phyloP scores from a whole-genome alignment of 2,113 vertebrate species.

The Pholis gunnellus region DNA sequence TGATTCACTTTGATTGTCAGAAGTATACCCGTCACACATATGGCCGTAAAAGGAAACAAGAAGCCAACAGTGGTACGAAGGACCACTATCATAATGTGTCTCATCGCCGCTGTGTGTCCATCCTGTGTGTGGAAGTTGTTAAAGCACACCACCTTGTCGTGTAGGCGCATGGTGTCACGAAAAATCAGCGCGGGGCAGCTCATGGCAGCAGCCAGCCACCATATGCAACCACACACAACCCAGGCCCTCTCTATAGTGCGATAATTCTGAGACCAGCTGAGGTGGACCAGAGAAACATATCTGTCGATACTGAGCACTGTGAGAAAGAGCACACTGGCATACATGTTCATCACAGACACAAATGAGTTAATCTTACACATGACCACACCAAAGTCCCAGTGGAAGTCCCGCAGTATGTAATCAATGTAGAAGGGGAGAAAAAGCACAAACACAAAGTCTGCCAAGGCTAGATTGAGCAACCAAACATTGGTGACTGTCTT shows the following conservation, averaged over 20 bases:
- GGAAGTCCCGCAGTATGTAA: constrained; percentile 91
- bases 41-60: constrained; percentile 91
- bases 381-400: constrained; percentile 91
- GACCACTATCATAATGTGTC: constrained; percentile 86
- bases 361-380: constrained; percentile 96
- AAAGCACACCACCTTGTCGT: constrained; percentile 88
- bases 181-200: constrained; percentile 90
- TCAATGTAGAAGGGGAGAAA: constrained; percentile 94
- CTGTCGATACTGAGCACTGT: constrained; percentile 93
- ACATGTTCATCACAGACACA: constrained; percentile 94
- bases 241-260: constrained; percentile 83
- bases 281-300: constrained; percentile 88
- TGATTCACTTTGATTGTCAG: constrained; percentile 85
- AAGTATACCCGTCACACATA: constrained; percentile 91
- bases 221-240: constrained; percentile 81
- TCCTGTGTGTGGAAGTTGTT: constrained; percentile 90
- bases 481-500: constrained; percentile 91
- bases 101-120: constrained; percentile 72
- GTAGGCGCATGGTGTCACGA: constrained; percentile 83
- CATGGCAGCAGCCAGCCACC: constrained; percentile 84
- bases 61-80: constrained; percentile 90
- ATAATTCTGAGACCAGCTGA: constrained; percentile 83
- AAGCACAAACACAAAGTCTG: constrained; percentile 95
- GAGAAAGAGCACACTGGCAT: constrained; percentile 95
- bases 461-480: constrained; percentile 94